phyloP scores from a whole-genome alignment of 2,113 vertebrate species.

The Oryzias javanicus region DNA sequence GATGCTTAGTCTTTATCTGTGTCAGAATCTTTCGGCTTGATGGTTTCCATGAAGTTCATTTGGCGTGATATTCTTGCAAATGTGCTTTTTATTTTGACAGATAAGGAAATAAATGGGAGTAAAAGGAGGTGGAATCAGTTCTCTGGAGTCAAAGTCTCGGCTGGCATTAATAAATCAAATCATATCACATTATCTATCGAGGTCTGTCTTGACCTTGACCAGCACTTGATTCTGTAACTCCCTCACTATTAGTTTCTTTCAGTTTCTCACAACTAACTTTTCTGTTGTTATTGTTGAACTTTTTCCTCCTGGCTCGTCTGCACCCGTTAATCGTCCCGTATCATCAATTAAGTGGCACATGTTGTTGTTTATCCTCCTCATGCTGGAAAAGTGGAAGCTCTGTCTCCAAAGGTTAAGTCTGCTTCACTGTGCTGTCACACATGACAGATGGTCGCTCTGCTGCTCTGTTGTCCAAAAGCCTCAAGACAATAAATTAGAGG shows the following conservation, averaged over 20 bases:
- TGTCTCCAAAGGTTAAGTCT: slow-evolving; percentile 41
- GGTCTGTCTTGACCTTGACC: slow-evolving; percentile 33
- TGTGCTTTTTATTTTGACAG: slow-evolving; percentile 33
- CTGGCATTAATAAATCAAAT: slow-evolving; percentile 64
- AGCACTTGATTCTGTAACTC: neutral
- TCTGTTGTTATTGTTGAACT: slow-evolving; percentile 56
- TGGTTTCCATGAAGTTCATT: no score
- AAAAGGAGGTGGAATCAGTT: slow-evolving; percentile 21
- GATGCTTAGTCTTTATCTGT: neutral
- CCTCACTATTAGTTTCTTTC: slow-evolving; percentile 43
- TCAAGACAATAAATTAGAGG: slow-evolving; percentile 41
- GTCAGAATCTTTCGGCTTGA: slow-evolving; percentile 13
- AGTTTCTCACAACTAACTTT: slow-evolving; percentile 55
- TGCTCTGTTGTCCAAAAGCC: slow-evolving; percentile 39
- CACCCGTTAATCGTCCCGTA: slow-evolving; percentile 56
- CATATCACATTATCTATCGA: slow-evolving; percentile 66
- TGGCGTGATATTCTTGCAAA: slow-evolving; percentile 11
- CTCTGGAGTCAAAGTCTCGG: slow-evolving; percentile 35
- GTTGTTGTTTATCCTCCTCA: slow-evolving; percentile 40
- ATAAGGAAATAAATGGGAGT: slow-evolving; percentile 1
- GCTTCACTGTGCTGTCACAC: slow-evolving; percentile 38
- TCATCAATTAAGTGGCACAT: slow-evolving; percentile 54
- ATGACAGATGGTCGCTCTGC: slow-evolving; percentile 41
- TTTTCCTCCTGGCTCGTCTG: slow-evolving; percentile 59
- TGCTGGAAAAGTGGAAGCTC: slow-evolving; percentile 33